phyloP scores from a whole-genome alignment of 2,797 vertebrate species.

The Cirrhinus molitorella region DNA sequence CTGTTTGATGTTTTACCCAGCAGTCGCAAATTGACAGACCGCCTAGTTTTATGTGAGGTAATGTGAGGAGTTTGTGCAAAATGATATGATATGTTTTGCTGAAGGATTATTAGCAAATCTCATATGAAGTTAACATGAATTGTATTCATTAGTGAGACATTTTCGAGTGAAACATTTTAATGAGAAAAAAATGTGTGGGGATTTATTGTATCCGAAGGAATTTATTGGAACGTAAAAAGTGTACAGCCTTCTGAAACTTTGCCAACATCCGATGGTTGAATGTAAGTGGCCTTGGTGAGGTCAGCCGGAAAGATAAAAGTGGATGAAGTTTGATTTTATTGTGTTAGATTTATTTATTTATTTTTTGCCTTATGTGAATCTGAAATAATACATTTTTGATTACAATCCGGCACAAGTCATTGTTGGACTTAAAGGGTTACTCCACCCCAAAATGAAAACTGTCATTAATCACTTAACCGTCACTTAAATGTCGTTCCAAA shows the following conservation, averaged over 20 bases:
- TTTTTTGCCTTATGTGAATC: not conserved
- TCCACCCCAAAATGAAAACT: no score
- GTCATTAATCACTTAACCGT: no score
- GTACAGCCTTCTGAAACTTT: not conserved
- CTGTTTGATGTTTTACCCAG: slow-evolving; percentile 15
- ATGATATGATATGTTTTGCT: not conserved
- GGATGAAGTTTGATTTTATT: no score
- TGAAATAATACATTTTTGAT: not conserved
- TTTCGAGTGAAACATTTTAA: not conserved
- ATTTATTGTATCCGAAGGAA: not conserved
- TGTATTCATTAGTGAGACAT: not conserved
- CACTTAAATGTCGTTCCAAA: no score
- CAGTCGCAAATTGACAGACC: slow-evolving; percentile 1
- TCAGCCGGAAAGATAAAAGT: not conserved
- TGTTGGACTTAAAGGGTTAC: no score
- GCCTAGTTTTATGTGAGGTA: slow-evolving; percentile 17
- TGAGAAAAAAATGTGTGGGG: not conserved
- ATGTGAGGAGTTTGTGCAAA: not conserved
- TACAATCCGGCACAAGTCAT: not conserved
- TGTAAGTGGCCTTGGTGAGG: not conserved
- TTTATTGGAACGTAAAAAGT: not conserved
- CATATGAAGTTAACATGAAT: not conserved
- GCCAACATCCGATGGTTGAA: not conserved
- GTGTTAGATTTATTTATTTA: not conserved
- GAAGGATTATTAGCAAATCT: not conserved